Conservation (phyloP, 1,140 invertebrate species). For the Harlomillsia oculata region DNA sequence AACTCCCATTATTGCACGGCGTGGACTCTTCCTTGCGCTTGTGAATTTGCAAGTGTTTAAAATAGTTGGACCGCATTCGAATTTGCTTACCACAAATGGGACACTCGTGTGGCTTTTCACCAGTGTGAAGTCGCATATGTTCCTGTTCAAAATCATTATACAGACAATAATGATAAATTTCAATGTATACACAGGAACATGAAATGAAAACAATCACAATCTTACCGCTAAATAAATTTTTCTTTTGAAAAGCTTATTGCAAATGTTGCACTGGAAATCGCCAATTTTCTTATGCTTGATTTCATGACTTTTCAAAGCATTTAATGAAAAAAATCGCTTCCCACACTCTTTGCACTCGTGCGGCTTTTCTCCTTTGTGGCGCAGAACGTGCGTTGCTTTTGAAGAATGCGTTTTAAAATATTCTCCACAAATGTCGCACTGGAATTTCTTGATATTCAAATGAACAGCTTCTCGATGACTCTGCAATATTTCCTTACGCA, state of each 20-base stretch:
- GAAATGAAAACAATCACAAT: not conserved
- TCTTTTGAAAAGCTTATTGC: slow-evolving; percentile 19
- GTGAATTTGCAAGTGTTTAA: slow-evolving; percentile 18
- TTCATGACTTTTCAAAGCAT: slow-evolving; percentile 11
- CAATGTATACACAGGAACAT: not conserved
- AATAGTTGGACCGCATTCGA: slow-evolving; percentile 22
- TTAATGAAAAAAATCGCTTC: slow-evolving; percentile 16
- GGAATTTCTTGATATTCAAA: slow-evolving; percentile 56
- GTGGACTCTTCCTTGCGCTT: not conserved
- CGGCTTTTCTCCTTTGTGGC: slow-evolving; percentile 77
- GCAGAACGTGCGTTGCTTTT: slow-evolving; percentile 71
- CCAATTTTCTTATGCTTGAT: slow-evolving; percentile 6
- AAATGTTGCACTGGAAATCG: slow-evolving; percentile 6
- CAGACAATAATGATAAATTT: not conserved
- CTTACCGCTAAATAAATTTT: slow-evolving; percentile 20
- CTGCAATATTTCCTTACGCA: slow-evolving; percentile 22
- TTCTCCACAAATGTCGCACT: slow-evolving; percentile 73
- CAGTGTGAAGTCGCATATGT: slow-evolving; percentile 71
- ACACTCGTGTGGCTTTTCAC: slow-evolving; percentile 78
- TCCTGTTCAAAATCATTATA: slow-evolving; percentile 50
- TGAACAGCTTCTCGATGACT: slow-evolving; percentile 14
- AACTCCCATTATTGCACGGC: no score
- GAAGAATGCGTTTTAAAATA: slow-evolving; percentile 66
- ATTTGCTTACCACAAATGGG: slow-evolving; percentile 50
- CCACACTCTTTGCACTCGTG: slow-evolving; percentile 85